Evolutionary conservation across 2,113 vertebrate genomes (phyloP), one percentile per base, ranked within the genome.

Genomic region (Engraulis encrasicolus): DNA sequence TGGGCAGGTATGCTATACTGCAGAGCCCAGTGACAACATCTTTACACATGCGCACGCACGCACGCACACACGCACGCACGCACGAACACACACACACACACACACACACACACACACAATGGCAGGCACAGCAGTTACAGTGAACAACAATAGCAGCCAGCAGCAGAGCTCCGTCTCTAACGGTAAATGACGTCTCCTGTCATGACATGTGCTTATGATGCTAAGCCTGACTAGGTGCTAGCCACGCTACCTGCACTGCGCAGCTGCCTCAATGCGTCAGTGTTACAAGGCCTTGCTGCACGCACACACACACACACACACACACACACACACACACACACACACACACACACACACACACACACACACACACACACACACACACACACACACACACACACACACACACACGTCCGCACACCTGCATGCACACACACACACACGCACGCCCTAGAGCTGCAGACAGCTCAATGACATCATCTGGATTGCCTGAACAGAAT

Each of bases 391-490:
- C 11, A 12, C 37, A 36, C 20, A 40, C 38, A 50, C 82, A 38
- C 83, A 18, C 88, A 80, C 61, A 11, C 80, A 82, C 40, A 45
- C 40, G 9, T 9, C 3, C 40, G 4, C 40, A 45, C 40, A 45
- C 40, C 40, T 9, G 9, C 40, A 45, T 45, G 9, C 40, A 45
- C 40, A 9, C 89, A 79, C 81, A 82, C 86, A n/a, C n/a, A n/a
- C n/a, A n/a, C n/a, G n/a, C n/a, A n/a, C n/a, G n/a, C n/a, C n/a
- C n/a, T n/a, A 40, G 52, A 87, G 88, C 61, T 48, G 78, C 79
- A 83, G 86, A 83, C 90, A 90, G 88, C 88, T 91, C 91, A 91
- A 94, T 94, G 91, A 94, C 93, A 91, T 95, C 94, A 94, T 91
- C 86, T 86, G 78, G 34, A 40, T 78, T 58, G 74, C 58, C 54